Base-by-base conservation (phyloP, 2,888 invertebrate genomes). In the Ochlodes sylvanus region DNA sequence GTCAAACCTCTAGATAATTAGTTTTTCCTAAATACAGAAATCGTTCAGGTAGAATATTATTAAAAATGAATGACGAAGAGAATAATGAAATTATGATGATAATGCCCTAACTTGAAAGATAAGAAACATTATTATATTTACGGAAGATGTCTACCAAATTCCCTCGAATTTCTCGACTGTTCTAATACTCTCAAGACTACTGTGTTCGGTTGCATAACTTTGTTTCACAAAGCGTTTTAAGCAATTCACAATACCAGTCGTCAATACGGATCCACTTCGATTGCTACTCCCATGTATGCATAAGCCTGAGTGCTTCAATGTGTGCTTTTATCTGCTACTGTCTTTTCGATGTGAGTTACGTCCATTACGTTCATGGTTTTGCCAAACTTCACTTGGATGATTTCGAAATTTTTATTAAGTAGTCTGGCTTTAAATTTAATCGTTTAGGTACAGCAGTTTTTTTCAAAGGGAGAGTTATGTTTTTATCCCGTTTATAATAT, bases 221-320 rank as follows among this genome's bases (percentile, higher is more conserved):
- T 60, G 58, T 60, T 44, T 44, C 58, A 60, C 44, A 44, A 44
- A 58, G 58, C 58, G 58, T 60, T 44, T 60, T 44, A 44, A 60
- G 21, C 52, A 27, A 52, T 52, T 52, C 52, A 27, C 52, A 27
- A 52, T 52, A 27, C 14, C 52, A 52, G 50, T 50, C 52, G 14
- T 52, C 27, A 52, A 52, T 52, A 27, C 52, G 14, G 7, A 27
- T 52, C 52, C 17, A 50, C 21, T 52, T 52, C 52, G 52, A 27
- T 52, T 52, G 52, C 52, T 52, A 52, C 52, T 52, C 52, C 27
- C 52, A 27, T 52, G 52, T 52, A 7, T 52, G 21, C 52, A 17
- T 15, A 19, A 17, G 3, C 19, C 19, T 19, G 19, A 52, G 14
- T 52, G 21, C 14, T 52, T 52, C 6, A 17, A 7, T 52, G 52